Evolutionary conservation across 2,113 vertebrate species (phyloP), one percentile per base, ranked within the genome.

Genomic region (Cavia porcellus): DNA sequence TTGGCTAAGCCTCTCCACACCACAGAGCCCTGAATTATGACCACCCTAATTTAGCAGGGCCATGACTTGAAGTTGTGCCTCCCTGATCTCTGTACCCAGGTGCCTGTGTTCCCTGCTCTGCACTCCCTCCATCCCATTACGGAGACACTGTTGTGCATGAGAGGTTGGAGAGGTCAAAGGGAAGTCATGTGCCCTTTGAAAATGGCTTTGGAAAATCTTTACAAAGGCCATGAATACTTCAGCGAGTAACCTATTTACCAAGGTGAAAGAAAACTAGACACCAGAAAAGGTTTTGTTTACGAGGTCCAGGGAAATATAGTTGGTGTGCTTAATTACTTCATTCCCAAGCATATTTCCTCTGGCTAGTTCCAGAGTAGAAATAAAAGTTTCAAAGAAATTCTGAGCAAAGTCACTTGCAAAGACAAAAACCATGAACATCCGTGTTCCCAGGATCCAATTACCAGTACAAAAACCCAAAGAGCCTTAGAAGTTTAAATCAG

Each of bases 401-500:
- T 64, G 24, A 72, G 90, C 89, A 97, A 92, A 97, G 82, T 94
- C 96, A 96, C 83, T 95, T 25, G 80, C 77, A 50, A 70, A 93
- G 77, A 82, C 88, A 79, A 92, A 86, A 32, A 17, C 35, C 47
- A 3, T 2, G 72, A 17, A 32, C 19, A 74, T 50, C 62, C 66
- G 77, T 61, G 77, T 86, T 64, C 7, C 50, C 89, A 28, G 24
- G 86, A 95, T 61, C 7, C 42, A 38, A 95, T 38, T 45, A 81
- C 57, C 86, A 72, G 35, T 59, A 91, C 64, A 96, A 97, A 97
- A 96, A 3, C 17, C 28, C 92, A 82, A 75, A 64, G 59, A 70
- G 55, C 87, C 96, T 92, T 82, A 47, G 55, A 86, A 86, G 77
- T 94, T 95, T 64, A 80, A 95, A 90, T 90, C 42, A 92, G 90